Percentiles rank a stretch among this genome's conserved stretches.
phyloP scores from a whole-genome alignment of 2,797 vertebrate genomes.

The Crypturellus tataupa region DNA sequence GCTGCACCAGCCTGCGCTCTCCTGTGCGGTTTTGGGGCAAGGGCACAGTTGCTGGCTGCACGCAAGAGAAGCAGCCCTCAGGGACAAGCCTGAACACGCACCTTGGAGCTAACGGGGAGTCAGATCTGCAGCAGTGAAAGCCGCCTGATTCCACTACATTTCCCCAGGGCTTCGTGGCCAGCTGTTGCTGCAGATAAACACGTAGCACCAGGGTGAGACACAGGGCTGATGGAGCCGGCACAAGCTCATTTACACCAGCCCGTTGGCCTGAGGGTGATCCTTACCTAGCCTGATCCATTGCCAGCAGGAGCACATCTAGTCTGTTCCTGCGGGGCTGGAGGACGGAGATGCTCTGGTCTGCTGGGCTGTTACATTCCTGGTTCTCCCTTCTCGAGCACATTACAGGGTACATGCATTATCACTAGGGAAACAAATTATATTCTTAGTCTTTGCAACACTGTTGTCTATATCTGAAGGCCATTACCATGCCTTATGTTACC shows the following conservation, averaged over 20 bases:
- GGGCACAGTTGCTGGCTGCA: neutral
- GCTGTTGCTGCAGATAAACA: neutral
- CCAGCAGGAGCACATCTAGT: neutral
- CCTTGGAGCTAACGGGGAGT: neutral
- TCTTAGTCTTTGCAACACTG: no score
- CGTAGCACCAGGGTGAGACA: neutral
- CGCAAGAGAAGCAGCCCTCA: neutral
- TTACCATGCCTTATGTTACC: no score
- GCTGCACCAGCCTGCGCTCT: rapidly evolving
- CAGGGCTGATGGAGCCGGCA: neutral
- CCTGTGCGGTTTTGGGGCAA: neutral
- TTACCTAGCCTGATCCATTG: neutral
- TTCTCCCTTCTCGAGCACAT: neutral
- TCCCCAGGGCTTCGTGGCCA: neutral
- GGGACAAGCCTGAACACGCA: neutral
- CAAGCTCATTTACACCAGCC: neutral
- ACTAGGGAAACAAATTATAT: no score
- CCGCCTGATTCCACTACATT: neutral
- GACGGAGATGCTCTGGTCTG: neutral
- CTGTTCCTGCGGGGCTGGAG: neutral
- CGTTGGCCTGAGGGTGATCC: neutral
- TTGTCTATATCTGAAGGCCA: no score
- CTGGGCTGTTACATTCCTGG: neutral
- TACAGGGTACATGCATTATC: neutral
- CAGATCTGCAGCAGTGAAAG: neutral